Conservation (phyloP, 2,888 invertebrate genomes). For the Thera britannica region DNA sequence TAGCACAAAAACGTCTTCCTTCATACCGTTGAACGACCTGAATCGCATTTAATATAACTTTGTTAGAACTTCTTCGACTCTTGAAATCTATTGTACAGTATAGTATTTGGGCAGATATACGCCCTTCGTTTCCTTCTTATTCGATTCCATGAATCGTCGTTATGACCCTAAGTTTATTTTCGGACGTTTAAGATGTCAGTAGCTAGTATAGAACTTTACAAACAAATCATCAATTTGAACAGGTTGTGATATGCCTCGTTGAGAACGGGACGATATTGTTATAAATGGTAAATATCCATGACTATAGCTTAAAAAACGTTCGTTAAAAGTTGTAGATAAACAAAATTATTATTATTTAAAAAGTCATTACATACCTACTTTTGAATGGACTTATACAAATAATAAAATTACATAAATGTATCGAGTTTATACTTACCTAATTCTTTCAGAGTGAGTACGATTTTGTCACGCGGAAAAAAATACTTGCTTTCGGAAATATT, state of each 20-base stretch:
- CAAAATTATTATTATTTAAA: conserved; percentile 77
- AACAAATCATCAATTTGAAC: conserved; percentile 85
- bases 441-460: conserved; percentile 71
- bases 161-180: conserved; percentile 82
- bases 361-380: conserved; percentile 72
- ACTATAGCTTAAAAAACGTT: conserved; percentile 83
- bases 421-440: conserved; percentile 66
- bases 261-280: conserved; percentile 84
- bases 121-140: conserved; percentile 80
- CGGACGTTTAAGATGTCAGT: conserved; percentile 81
- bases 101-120: conserved; percentile 77
- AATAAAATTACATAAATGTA: conserved; percentile 68
- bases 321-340: conserved; percentile 83
- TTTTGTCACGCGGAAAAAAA: conserved; percentile 65
- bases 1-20: conserved; percentile 85
- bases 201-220: conserved; percentile 85
- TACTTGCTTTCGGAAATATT: conserved; percentile 60
- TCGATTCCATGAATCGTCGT: conserved; percentile 84
- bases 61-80: conserved; percentile 79
- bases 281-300: conserved; percentile 83
- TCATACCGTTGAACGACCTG: conserved; percentile 81
- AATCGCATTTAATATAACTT: conserved; percentile 78
- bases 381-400: conserved; percentile 80
- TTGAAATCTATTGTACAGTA: conserved; percentile 81
- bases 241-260: conserved; percentile 85